Percentiles rank a stretch among this genome's conserved stretches.
These are phyloP conservation scores for Thaumetopoea pityocampa DNA, from an alignment of 1,140 invertebrate genomes.

Conservation along the genomic window DNA sequence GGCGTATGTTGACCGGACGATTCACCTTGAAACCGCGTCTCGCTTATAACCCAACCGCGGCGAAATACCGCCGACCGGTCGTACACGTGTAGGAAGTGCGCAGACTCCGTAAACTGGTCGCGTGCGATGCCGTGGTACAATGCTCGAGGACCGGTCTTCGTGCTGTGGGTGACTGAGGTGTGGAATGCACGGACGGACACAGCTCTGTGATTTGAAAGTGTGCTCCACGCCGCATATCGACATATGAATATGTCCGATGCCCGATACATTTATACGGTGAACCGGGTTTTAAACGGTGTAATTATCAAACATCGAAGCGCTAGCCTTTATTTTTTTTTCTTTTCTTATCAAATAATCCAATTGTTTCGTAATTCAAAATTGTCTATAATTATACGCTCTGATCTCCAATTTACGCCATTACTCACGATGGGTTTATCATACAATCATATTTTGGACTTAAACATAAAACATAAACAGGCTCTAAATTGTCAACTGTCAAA, in stretches of 20 bases:
- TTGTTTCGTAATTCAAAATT: slow-evolving; percentile 52
- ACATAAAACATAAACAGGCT: too few species aligned
- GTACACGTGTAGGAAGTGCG: slow-evolving; percentile 26
- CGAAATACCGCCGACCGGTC: slow-evolving; percentile 32
- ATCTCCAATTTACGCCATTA: slow-evolving; percentile 37
- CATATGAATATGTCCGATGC: slow-evolving; percentile 31
- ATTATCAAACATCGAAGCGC: slow-evolving; percentile 4
- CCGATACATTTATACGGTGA: slow-evolving; percentile 8
- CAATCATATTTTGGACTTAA: slow-evolving; percentile 52
- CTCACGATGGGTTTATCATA: slow-evolving; percentile 43
- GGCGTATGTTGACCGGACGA: slow-evolving; percentile 68
- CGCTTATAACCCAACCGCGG: slow-evolving; percentile 49
- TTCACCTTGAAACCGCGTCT: slow-evolving; percentile 71
- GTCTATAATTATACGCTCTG: slow-evolving; percentile 48
- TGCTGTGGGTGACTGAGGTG: slow-evolving; percentile 71
- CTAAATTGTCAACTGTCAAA: too few species aligned
- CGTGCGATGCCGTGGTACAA: slow-evolving; percentile 60
- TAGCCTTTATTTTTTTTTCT: slow-evolving; percentile 3
- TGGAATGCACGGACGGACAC: slow-evolving; percentile 68
- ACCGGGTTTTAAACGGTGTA: neutral
- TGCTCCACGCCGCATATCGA: slow-evolving; percentile 48
- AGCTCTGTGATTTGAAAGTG: slow-evolving; percentile 67
- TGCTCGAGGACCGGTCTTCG: slow-evolving; percentile 60
- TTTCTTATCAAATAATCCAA: slow-evolving; percentile 12
- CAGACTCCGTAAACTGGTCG: slow-evolving; percentile 43